Base-by-base conservation (phyloP, 35 echinoderm and acorn worm genomes). In the Hemicentrotus pulcherrimus region DNA sequence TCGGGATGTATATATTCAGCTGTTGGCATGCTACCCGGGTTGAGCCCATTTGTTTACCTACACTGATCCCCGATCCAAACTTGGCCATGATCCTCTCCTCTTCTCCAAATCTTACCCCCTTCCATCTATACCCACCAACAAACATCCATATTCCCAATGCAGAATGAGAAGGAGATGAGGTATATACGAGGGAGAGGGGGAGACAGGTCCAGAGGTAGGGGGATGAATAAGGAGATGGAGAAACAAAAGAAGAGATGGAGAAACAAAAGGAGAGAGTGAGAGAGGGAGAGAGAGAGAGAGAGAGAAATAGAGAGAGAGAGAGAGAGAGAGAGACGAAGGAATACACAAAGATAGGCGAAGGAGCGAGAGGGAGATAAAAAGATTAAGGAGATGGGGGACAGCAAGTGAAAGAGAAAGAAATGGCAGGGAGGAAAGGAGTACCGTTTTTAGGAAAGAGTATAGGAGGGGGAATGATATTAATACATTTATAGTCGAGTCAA, bases 21-120 rank as follows among this genome's bases (percentile, higher is more conserved):
- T 93, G 91, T 93, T 93, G 30, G 47, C 28, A 58, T 50, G 91
- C n/a, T 31, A 93, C 91, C 91, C 91, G 32, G n/a, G 32, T n/a
- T 93, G 91, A 93, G 91, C 91, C 91, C 91, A 93, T 93, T 93
- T 93, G 91, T 93, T 93, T 93, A 93, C 48, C 47, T 58, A 93
- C 91, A 7, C 4, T 58, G 91, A 93, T 93, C 91, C 91, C 91
- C 16, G 48, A 58, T 47, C 91, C 91, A 93, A 93, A 32, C 91
- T 47, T 47, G 48, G 46, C 91, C 46, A 90, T 45, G 46, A 90
- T 90, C 88, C 32, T 32, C 88, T 78, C 65, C 65, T 78, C 65
- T n/a, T 8, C 65, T 55, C 65, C n/a, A 78, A n/a, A 78, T 78
- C 65, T 78, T 78, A 78, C 65, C 65, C 19, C 65, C 65, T n/a